Evolutionary conservation across 2,113 vertebrate species (phyloP).

Genomic region (Cynopterus brachyotis): DNA sequence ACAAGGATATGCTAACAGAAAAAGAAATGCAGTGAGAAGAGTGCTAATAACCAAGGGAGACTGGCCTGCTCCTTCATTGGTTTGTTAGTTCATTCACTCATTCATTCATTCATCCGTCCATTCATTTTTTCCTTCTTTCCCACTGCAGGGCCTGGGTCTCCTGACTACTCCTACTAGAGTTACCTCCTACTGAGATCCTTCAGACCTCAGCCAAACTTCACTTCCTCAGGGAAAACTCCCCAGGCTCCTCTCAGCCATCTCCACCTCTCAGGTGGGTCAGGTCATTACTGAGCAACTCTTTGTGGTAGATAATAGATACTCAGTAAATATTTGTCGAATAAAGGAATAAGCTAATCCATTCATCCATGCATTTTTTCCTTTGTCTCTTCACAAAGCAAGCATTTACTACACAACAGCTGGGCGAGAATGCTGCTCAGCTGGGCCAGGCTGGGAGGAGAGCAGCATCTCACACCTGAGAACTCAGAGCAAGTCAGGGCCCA

Average conservation of each 20-base stretch:
- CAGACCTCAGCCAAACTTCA: background rate
- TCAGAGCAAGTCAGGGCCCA: background rate
- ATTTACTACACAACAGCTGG: background rate
- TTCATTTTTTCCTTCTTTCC: background rate
- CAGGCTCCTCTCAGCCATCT: background rate
- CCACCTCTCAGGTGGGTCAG: background rate
- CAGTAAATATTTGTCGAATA: background rate
- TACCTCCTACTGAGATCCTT: background rate
- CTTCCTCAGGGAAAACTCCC: background rate
- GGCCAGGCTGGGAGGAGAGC: background rate
- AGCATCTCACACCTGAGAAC: background rate
- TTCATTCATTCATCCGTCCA: background rate
- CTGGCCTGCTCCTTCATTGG: background rate
- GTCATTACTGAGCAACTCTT: background rate
- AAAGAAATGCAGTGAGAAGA: background rate
- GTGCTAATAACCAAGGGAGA: background rate
- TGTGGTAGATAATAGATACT: background rate
- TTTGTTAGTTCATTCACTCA: background rate
- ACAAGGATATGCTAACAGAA: background rate
- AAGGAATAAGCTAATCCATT: conserved; percentile 29
- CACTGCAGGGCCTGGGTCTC: background rate
- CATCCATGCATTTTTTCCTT: background rate
- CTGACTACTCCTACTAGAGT: background rate
- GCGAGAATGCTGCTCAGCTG: background rate
- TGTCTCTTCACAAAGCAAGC: conserved; percentile 43